Conservation (phyloP, 2,797 vertebrate species). For the Gambusia yucatana region DNA sequence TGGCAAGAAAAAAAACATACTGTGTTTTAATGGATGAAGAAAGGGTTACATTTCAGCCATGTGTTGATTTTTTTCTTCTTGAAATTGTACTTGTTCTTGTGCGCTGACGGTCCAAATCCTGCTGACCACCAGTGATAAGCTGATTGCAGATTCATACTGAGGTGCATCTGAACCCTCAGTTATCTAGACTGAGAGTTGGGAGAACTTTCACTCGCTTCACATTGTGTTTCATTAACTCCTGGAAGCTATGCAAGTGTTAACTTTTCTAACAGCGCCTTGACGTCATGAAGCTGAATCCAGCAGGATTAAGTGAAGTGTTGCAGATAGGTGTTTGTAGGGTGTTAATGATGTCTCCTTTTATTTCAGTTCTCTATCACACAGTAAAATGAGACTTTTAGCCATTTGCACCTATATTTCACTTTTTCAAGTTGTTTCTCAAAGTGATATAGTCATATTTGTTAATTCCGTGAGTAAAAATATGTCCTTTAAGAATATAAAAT, state of each 20-base stretch:
- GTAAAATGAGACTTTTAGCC: constrained; percentile 6
- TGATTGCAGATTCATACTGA: constrained; percentile 14
- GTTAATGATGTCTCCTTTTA: constrained; percentile 60
- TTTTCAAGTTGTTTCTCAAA: not conserved
- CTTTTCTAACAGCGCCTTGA: constrained; percentile 50
- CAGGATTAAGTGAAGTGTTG: constrained; percentile 55
- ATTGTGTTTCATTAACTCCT: constrained; percentile 16
- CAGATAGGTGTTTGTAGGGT: constrained; percentile 63
- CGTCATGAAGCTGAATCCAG: constrained; percentile 41
- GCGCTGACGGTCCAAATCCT: constrained; percentile 21
- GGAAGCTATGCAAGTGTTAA: constrained; percentile 40
- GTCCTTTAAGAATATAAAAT: not conserved
- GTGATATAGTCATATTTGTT: constrained; percentile 17
- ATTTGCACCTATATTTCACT: constrained; percentile 21
- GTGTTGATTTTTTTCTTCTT: constrained; percentile 15
- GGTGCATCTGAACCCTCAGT: not conserved
- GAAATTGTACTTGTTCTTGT: constrained; percentile 24
- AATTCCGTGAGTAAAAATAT: constrained; percentile 4
- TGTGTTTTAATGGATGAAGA: constrained; percentile 7
- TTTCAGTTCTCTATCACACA: constrained; percentile 19
- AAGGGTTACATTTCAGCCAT: constrained; percentile 26
- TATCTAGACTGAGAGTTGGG: not conserved
- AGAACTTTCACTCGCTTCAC: constrained; percentile 16
- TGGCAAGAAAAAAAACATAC: not conserved
- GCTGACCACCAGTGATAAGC: constrained; percentile 4